Base-by-base conservation (phyloP, 2,888 invertebrate species). In the Athalia rosae region DNA sequence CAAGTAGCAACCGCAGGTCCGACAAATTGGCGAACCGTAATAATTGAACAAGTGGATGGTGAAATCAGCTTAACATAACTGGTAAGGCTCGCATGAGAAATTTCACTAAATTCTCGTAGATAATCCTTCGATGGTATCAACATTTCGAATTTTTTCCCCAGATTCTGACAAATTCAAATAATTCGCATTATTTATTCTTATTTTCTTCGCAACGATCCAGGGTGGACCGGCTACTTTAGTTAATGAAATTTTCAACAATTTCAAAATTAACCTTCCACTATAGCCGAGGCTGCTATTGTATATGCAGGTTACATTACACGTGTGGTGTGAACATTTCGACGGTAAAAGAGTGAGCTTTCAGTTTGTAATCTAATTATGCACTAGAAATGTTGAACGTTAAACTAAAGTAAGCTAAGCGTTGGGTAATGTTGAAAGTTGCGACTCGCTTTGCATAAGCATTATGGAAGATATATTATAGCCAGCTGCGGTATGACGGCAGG, bases 341-440 rank as follows among this genome's bases (percentile, higher is more conserved):
- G 56, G 67, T 9, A 58, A 58, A 71, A 58, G 58, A 58, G 71
- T 71, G 50, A 71, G 50, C 71, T 71, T 71, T 71, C 45, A 56
- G 71, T 71, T 71, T 43, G 58, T 71, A 71, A 71, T 71, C 58
- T 71, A 45, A 71, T 71, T 71, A 71, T 71, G 71, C 58, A 71
- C 71, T 28, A 41, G 71, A 71, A 71, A 71, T 71, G 71, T 71
- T 56, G 58, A 71, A 71, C 58, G 43, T 41, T 71, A 28, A 71
- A 41, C 67, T 53, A 8, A 53, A 53, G 13, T 71, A 71, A 71
- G 58, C 71, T 71, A 45, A 71, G 71, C 71, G 71, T 41, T 56
- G 71, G 71, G 56, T 71, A 71, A 71, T 71, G 71, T 45, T 71
- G 71, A 28, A 71, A 71, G 58, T 71, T 71, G 56, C 43, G 71